These are phyloP conservation scores for Scatophagus argus DNA, from an alignment of 2,113 vertebrate genomes.

Conservation along the genomic window DNA sequence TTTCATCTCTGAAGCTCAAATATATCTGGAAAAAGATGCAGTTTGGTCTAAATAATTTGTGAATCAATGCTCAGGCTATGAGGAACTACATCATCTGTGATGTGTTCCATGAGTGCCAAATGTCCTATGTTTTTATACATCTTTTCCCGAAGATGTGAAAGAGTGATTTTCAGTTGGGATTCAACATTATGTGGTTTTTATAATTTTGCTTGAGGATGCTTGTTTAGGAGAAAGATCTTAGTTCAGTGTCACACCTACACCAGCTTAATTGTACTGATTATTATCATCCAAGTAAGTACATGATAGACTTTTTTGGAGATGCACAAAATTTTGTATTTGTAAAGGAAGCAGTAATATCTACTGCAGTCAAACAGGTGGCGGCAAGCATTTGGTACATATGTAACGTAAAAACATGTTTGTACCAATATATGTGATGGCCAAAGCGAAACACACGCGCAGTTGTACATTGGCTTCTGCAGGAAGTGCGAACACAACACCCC, in stretches of 20 bases:
- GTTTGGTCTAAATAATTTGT: constrained; percentile 34
- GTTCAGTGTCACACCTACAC: constrained; percentile 55
- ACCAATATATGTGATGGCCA: constrained; percentile 60
- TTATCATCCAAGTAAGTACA: constrained; percentile 28
- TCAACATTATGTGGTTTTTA: constrained; percentile 19
- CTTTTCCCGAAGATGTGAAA: constrained; percentile 45
- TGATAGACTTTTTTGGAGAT: constrained; percentile 25
- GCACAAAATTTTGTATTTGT: constrained; percentile 54
- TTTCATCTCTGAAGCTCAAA: constrained; percentile 23
- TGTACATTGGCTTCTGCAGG: constrained; percentile 18
- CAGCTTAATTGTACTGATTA: constrained; percentile 60
- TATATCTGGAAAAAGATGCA: constrained; percentile 32
- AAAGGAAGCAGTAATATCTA: constrained; percentile 15
- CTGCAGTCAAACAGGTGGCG: constrained; percentile 18
- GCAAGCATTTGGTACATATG: constrained; percentile 39
- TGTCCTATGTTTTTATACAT: constrained; percentile 25
- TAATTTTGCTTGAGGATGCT: constrained; percentile 50
- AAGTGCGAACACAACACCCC: constrained; percentile 16
- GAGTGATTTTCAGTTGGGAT: constrained; percentile 24
- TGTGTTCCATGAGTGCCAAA: constrained; percentile 74
- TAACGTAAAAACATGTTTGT: constrained; percentile 45
- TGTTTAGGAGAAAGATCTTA: constrained; percentile 6
- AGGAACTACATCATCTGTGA: constrained; percentile 40
- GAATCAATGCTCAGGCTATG: constrained; percentile 61
- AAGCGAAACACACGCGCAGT: constrained; percentile 42